Base-by-base conservation (phyloP, 1,140 invertebrate genomes). In the Papilio dardanus region DNA sequence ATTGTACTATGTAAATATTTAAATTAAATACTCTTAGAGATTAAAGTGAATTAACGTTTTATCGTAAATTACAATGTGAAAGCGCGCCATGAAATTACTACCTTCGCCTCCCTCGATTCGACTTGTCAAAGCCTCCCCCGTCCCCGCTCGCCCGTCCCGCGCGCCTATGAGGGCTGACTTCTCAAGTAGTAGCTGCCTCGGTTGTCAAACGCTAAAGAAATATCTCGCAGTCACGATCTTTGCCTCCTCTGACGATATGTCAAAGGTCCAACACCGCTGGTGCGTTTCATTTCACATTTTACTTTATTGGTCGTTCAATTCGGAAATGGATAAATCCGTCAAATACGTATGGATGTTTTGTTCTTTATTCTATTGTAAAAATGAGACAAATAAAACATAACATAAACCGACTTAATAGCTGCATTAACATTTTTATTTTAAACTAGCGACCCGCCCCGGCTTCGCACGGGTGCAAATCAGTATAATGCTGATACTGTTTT, bases 251-350 rank as follows among this genome's bases (percentile, higher is more conserved):
- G 79, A 74, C 85, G 78, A 86, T 83, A 80, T 77, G 81, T 83
- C 86, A 87, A 79, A 74, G 76, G 54, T 62, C 24, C 77, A 79
- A 80, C 80, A 75, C 73, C 54, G 67, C 71, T 62, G 46, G 50
- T 58, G 58, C 74, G 74, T 74, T 79, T 68, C 77, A 76, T 76
- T 82, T 85, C 80, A 88, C 83, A 84, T 82, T 86, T 80, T 83
- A 83, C 81, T 86, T 88, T 87, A 89, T 87, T 86, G 54, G 12
- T 62, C 71, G 79, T 74, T 77, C 77, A 79, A 80, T 86, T 87
- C 81, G 77, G 77, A 76, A 79, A 79, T 81, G 81, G 82, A 62
- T 75, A 81, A 85, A 81, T 62, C 12, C 12, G 54, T 62, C 21
- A 28, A 28, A 62, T 69, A 75, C 14, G 16, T 42, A 67, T 35